Evolutionary conservation across 2,113 vertebrate species (phyloP).

Genomic region (Anguilla japonica): DNA sequence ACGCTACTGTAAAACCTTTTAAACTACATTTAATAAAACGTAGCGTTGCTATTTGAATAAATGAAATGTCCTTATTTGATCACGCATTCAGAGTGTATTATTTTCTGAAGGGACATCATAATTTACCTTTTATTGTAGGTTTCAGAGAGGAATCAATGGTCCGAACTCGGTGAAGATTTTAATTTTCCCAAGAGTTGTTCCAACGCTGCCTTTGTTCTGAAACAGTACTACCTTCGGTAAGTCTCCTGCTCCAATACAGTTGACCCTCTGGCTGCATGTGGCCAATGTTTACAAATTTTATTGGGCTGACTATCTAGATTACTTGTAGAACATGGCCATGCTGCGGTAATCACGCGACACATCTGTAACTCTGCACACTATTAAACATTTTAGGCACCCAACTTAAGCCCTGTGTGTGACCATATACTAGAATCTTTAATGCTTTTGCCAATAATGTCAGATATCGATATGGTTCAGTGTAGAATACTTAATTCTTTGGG

Average conservation of each 20-base stretch:
- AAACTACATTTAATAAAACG: neutral
- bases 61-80: neutral
- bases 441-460: neutral
- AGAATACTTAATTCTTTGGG: neutral
- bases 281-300: constrained; percentile 70
- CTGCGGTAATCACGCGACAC: neutral
- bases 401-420: neutral
- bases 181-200: constrained; percentile 98
- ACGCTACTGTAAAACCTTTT: constrained; percentile 8
- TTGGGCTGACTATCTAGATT: constrained; percentile 40
- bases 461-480: neutral
- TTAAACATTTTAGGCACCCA: neutral
- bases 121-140: constrained; percentile 72
- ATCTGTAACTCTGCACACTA: neutral
- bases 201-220: constrained; percentile 98
- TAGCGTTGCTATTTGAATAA: neutral
- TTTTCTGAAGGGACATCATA: neutral
- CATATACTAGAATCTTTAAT: neutral
- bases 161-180: constrained; percentile 95
- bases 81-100: neutral
- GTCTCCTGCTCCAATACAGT: constrained; percentile 56
- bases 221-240: constrained; percentile 99
- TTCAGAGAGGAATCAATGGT: constrained; percentile 98
- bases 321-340: constrained; percentile 40
- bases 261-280: constrained; percentile 63